Percentiles rank a stretch among this genome's conserved stretches.
These are phyloP conservation scores for Lacerta agilis DNA, from an alignment of 2,797 vertebrate species.

Conservation along the genomic window DNA sequence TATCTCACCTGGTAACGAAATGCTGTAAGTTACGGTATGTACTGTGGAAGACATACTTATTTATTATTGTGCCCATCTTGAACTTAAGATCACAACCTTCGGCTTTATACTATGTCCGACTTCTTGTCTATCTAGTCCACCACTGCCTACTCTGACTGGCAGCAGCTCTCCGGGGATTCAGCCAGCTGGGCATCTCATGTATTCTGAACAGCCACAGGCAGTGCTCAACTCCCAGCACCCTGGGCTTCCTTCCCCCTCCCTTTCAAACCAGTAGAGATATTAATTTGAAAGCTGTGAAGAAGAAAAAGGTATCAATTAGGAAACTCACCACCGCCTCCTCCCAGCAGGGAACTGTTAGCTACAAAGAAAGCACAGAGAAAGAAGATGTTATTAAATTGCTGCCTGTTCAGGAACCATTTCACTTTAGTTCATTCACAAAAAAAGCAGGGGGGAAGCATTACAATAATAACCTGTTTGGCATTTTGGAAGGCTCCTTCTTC, in stretches of 20 bases:
- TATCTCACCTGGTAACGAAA: no score
- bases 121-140: no score
- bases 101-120: no score
- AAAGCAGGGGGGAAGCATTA: neutral
- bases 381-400: slow-evolving; percentile 11
- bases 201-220: no score
- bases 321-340: slow-evolving; percentile 76
- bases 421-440: neutral
- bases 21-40: no score
- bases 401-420: neutral
- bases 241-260: neutral
- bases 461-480: no score
- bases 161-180: no score
- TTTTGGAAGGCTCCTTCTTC: neutral
- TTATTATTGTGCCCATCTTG: no score
- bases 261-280: neutral
- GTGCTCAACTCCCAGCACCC: neutral
- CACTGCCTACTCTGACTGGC: no score
- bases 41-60: no score
- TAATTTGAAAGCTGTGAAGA: slow-evolving; percentile 3
- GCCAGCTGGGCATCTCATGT: no score
- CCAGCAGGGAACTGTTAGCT: slow-evolving; percentile 78
- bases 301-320: neutral
- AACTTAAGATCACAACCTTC: no score
- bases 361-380: slow-evolving; percentile 53